phyloP scores from a whole-genome alignment of 2,797 vertebrate species.

The Loriculus beryllinus region DNA sequence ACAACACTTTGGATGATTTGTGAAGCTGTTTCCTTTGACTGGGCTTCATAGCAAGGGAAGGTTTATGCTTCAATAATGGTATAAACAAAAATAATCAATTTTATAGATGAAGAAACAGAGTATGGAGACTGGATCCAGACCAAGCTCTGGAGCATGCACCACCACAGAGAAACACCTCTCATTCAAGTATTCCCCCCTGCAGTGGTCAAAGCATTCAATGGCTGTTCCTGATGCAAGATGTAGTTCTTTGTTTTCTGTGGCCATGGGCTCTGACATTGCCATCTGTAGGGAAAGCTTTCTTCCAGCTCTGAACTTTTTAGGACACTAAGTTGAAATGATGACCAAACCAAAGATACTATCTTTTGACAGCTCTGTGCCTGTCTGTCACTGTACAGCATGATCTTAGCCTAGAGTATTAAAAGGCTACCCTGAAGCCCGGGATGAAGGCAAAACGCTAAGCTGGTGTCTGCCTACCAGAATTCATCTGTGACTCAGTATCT shows the following conservation, averaged over 20 bases:
- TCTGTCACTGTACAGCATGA: not conserved
- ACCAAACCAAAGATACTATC: not conserved
- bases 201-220: accelerated
- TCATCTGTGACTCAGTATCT: not conserved
- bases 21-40: not conserved
- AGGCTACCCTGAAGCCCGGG: not conserved
- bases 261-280: accelerated
- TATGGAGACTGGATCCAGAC: not conserved
- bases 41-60: not conserved
- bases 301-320: not conserved
- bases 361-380: not conserved
- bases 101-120: not conserved
- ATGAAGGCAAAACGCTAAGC: not conserved
- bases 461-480: not conserved
- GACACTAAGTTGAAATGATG: not conserved
- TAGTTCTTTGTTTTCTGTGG: accelerated
- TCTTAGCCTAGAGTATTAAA: not conserved
- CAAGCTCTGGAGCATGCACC: not conserved
- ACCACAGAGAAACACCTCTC: not conserved
- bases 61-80: accelerated
- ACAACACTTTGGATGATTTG: not conserved
- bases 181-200: not conserved
- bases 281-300: not conserved
- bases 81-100: not conserved
- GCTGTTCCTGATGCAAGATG: not conserved